Percentiles rank a stretch among this genome's conserved stretches.
Evolutionary conservation across 2,888 invertebrate species (phyloP).

Genomic region (Scrobipalpa costella): DNA sequence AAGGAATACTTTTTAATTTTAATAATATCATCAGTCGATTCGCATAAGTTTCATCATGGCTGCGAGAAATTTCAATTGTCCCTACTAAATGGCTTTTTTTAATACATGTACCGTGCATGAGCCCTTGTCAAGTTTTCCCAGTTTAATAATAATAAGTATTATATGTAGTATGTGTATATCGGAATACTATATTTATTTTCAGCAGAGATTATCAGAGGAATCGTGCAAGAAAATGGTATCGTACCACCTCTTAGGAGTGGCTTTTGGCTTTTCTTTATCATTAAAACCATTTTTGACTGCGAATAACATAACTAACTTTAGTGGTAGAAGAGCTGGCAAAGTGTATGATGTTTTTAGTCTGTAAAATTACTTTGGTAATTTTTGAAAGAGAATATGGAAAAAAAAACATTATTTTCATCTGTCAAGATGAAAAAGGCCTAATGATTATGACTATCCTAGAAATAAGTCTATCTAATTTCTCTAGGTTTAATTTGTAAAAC

Average conservation of each 20-base stretch:
- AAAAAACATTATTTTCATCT: neutral
- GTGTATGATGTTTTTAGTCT: constrained; percentile 28
- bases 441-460: too few relatives aligned
- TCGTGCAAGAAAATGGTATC: constrained; percentile 91
- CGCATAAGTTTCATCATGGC: too few relatives aligned
- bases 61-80: too few relatives aligned
- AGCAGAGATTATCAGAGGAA: constrained; percentile 91
- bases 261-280: constrained; percentile 78
- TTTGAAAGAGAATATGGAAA: neutral
- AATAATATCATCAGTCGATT: too few relatives aligned
- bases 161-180: constrained; percentile 50
- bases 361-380: neutral
- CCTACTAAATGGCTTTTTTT: too few relatives aligned
- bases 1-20: too few relatives aligned
- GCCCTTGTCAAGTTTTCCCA: neutral
- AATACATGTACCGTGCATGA: too few relatives aligned
- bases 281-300: constrained; percentile 69
- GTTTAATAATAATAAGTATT: neutral
- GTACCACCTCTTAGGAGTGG: constrained; percentile 78
- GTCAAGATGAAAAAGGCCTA: too few relatives aligned
- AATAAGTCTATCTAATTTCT: too few relatives aligned
- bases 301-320: constrained; percentile 76
- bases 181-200: constrained; percentile 76
- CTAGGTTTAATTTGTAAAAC: too few relatives aligned
- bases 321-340: constrained; percentile 27